Base-by-base conservation (phyloP, 2,888 invertebrate genomes). In the Heliconius sara region DNA sequence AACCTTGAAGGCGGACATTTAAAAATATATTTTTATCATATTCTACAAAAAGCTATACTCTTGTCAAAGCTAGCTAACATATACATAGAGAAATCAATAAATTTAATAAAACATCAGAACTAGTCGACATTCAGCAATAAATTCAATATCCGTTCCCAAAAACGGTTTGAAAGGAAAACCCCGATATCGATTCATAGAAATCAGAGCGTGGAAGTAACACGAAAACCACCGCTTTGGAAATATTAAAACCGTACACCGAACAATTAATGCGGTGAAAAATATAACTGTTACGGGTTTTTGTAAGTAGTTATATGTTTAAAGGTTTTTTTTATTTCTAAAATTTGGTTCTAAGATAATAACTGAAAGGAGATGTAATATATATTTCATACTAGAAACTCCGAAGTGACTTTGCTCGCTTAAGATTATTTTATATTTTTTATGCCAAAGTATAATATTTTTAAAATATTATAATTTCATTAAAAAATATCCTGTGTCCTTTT, bases 181-280 rank as follows among this genome's bases (percentile, higher is more conserved):
- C 66, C 77, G 75, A 77, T 79, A 82, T 82, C 80, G 80, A 83
- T 80, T 80, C 83, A 83, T 81, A 80, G 81, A 83, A 83, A 83
- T 83, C 83, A 83, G 80, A 81, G 72, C 79, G 81, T 68, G 83
- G 83, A 83, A 83, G 71, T 83, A 83, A 83, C 83, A 76, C 80
- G 79, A n/a, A 74, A 81, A 83, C 83, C 80, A 76, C 82, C 77
- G 81, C 78, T 80, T 74, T 76, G 77, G 79, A 83, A 83, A 83
- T 82, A 83, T 83, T 82, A 79, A 83, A 82, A 76, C 68, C 81
- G 43, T 72, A 74, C 80, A 71, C 68, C 66, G 72, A 76, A 78
- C 30, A 77, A 80, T 79, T 77, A 74, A 74, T 74, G 43, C 43
- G 47, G 34, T 68, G 47, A 25, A 79, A 77, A 73, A 79, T 75